These are phyloP conservation scores for Lateolabrax maculatus DNA, from an alignment of 2,797 vertebrate genomes.

Conservation along the genomic window DNA sequence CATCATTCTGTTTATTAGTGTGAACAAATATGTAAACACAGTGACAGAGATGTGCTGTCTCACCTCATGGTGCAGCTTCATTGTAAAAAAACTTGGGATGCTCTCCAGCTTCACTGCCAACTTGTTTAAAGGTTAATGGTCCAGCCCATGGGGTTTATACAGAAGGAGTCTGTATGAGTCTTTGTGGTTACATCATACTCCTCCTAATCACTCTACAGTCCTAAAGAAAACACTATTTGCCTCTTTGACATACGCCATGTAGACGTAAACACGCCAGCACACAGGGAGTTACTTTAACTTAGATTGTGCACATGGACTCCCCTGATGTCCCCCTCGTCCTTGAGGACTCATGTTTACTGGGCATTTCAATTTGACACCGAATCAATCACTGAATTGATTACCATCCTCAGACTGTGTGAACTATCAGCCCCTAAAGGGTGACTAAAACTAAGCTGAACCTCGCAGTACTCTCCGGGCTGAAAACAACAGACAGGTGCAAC, in stretches of 20 bases:
- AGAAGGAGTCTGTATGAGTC: constrained; percentile 38
- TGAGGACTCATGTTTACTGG: constrained; percentile 61
- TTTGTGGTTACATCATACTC: constrained; percentile 52
- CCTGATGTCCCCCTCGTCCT: constrained; percentile 45
- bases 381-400: constrained; percentile 71
- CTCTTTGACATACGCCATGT: constrained; percentile 24
- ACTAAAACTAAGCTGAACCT: constrained; percentile 41
- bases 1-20: constrained; percentile 73
- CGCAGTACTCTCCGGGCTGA: neutral
- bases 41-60: constrained; percentile 52
- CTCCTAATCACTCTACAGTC: constrained; percentile 41
- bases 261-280: constrained; percentile 40
- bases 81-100: constrained; percentile 40
- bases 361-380: constrained; percentile 65
- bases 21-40: constrained; percentile 78
- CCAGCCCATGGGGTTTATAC: constrained; percentile 36
- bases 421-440: constrained; percentile 26
- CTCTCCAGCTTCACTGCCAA: constrained; percentile 45
- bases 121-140: constrained; percentile 57
- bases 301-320: constrained; percentile 14
- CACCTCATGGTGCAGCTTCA: constrained; percentile 39
- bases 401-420: constrained; percentile 48
- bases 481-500: constrained; percentile 3
- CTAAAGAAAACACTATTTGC: constrained; percentile 29
- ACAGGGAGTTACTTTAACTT: constrained; percentile 25